A percentile compares a stretch with the other conserved stretches of the same genome.
phyloP scores from a whole-genome alignment of 2,113 vertebrate species.

The Nannobrachium achirus region DNA sequence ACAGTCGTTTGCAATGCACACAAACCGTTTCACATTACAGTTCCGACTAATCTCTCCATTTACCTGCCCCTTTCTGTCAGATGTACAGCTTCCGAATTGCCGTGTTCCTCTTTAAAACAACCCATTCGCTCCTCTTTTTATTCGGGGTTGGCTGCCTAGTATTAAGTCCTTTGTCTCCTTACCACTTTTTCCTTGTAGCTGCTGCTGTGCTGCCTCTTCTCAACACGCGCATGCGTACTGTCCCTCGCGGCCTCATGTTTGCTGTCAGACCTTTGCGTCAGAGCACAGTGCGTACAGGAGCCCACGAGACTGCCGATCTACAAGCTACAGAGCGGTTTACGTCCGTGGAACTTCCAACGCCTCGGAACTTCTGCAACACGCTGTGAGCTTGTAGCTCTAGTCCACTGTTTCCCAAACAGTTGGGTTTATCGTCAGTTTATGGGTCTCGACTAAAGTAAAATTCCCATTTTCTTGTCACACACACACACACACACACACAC shows the following conservation, averaged over 20 bases:
- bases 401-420: background rate
- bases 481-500: no score
- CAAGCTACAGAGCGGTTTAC: background rate
- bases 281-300: constrained; percentile 36
- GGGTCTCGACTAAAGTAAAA: no score
- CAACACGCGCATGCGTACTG: constrained; percentile 76
- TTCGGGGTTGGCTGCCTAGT: constrained; percentile 38
- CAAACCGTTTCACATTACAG: constrained; percentile 27
- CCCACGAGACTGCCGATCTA: constrained; percentile 33
- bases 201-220: constrained; percentile 30
- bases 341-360: no score
- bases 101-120: constrained; percentile 14
- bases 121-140: constrained; percentile 13
- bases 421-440: no score
- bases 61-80: constrained; percentile 37
- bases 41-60: constrained; percentile 23
- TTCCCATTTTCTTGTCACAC: no score
- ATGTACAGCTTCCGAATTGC: background rate
- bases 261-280: constrained; percentile 72
- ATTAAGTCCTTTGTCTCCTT: constrained; percentile 75
- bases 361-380: background rate
- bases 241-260: constrained; percentile 59
- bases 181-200: constrained; percentile 72
- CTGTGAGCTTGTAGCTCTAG: background rate
- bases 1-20: constrained; percentile 52